phyloP scores from a whole-genome alignment of 2,113 vertebrate species.

The Hiodon tergisus region DNA sequence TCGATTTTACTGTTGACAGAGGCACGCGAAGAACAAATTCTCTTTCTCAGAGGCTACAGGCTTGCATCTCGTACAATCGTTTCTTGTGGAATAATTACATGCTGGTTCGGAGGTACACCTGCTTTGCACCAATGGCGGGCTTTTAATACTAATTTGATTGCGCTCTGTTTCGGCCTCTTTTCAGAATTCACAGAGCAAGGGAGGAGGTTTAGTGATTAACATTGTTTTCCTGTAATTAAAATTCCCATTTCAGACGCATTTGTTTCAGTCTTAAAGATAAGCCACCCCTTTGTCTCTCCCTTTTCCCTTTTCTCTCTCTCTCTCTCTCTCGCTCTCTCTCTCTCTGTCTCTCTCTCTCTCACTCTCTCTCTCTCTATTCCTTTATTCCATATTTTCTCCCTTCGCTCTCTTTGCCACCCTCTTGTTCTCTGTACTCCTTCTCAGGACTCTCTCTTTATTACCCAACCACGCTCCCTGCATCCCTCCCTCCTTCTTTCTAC shows the following conservation, averaged over 20 bases:
- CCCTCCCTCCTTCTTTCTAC: background rate
- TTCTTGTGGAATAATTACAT: conserved; percentile 10
- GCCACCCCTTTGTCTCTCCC: background rate
- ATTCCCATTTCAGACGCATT: conserved; percentile 10
- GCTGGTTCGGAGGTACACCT: conserved; percentile 8
- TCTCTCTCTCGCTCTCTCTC: background rate
- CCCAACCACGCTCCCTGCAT: background rate
- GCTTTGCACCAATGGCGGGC: conserved; percentile 19
- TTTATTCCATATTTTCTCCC: no score
- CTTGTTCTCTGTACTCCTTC: no score
- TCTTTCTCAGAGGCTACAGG: background rate
- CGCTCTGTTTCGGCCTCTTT: conserved; percentile 1
- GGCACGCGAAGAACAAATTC: background rate
- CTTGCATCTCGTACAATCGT: background rate
- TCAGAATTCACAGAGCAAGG: conserved; percentile 3
- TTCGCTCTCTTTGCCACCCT: no score
- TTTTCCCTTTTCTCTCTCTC: conserved; percentile 13
- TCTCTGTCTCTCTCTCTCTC: conserved; percentile 7
- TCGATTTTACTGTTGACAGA: conserved; percentile 6
- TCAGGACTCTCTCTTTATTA: no score
- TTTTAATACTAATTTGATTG: conserved; percentile 22
- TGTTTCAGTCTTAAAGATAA: background rate
- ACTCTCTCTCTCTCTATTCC: background rate
- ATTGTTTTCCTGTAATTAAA: conserved; percentile 33
- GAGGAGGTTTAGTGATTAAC: background rate